Evolutionary conservation across 2,113 vertebrate species (phyloP).

Genomic region (Fregetta grallaria): DNA sequence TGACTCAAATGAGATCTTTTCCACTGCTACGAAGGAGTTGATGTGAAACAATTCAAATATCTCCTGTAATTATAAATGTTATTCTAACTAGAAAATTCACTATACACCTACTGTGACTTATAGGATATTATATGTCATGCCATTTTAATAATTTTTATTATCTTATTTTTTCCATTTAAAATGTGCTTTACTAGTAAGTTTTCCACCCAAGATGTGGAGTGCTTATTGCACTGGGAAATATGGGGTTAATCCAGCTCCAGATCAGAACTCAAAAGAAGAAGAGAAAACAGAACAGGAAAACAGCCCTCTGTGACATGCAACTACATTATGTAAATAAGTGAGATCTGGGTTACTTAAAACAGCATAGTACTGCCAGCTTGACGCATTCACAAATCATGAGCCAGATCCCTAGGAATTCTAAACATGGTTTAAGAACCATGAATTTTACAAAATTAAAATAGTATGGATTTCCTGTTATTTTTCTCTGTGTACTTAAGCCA

Average conservation of each 20-base stretch:
- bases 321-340: neutral
- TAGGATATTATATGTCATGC: neutral
- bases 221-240: neutral
- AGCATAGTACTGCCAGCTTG: neutral
- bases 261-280: neutral
- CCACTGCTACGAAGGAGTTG: neutral
- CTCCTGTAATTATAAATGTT: neutral
- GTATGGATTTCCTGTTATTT: constrained; percentile 42
- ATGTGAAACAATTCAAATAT: neutral
- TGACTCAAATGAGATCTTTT: neutral
- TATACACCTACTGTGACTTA: neutral
- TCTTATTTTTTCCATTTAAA: neutral
- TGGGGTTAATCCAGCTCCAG: neutral
- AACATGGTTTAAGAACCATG: constrained; percentile 25
- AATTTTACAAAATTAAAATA: constrained; percentile 48
- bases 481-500: neutral
- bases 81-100: neutral
- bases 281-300: neutral
- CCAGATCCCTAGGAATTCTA: constrained; percentile 30
- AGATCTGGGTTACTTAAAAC: constrained; percentile 24
- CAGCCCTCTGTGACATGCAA: neutral
- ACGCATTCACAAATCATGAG: neutral
- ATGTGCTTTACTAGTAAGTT: neutral
- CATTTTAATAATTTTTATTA: neutral
- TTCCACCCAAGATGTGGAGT: neutral